Evolutionary conservation across 2,113 vertebrate genomes (phyloP), one percentile per base, ranked within the genome.

Genomic region (rabbit (Oryctolagus cuniculus)): DNA sequence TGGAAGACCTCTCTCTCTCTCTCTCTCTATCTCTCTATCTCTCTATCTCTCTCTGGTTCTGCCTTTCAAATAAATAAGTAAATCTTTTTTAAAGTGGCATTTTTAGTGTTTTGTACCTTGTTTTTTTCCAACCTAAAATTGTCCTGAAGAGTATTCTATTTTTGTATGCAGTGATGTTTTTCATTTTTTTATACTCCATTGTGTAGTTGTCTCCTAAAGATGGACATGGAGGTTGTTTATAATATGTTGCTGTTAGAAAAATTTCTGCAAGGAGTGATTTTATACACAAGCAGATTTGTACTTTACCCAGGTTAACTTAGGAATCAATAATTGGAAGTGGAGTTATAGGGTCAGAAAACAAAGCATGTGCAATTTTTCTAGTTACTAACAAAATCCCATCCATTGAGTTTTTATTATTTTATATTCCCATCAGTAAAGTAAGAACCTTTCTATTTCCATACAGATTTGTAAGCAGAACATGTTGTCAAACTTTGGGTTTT

Each of bases 211-310:
- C 27, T 27, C 21, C 22, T 66, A 63, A 36, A 63, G 58, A 72
- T 72, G 53, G 64, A 51, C 29, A 72, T 29, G 5, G 27, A 34
- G 10, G 11, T 55, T 69, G 10, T 44, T 93, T 29, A 21, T 29
- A 87, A 36, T 79, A 22, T 55, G 87, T 88, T 34, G 44, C 16
- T 87, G 29, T 53, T 81, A 67, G 82, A 34, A 88, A 93, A 55
- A 44, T 67, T 58, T 82, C 34, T 75, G 10, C 7, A 88, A 49
- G 21, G 27, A 88, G 82, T 88, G 69, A 6, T 22, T 64, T 36
- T 88, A 17, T 64, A 13, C 75, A 38, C 21, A 83, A 55, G 55
- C 55, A 38, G 12, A 9, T 34, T 44, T 58, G 6, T n/a, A 24
- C 64, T 67, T 12, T 44, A 44, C 44, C 13, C 15, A 75, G 22